Percentiles rank a stretch among this genome's conserved stretches.
phyloP scores from a whole-genome alignment of 1,140 invertebrate genomes.

The Stegodyphus dumicola region DNA sequence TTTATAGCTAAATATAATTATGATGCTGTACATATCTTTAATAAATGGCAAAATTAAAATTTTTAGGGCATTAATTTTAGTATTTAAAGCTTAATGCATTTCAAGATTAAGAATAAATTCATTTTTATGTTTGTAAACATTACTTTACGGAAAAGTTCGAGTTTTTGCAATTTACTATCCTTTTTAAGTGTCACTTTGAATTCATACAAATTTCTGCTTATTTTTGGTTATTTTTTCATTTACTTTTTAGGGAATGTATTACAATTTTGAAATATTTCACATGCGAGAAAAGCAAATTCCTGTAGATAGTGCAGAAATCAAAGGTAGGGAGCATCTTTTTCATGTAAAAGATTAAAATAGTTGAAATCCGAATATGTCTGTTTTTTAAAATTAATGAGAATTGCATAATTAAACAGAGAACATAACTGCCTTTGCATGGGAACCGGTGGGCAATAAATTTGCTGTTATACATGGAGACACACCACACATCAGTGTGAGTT shows the following conservation, averaged over 20 bases:
- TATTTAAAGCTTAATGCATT: no score
- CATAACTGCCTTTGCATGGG: slow-evolving; percentile 98
- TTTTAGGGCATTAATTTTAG: no score
- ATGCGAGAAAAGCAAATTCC: slow-evolving; percentile 98
- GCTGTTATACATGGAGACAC: slow-evolving; percentile 95
- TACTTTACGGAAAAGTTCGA: no score
- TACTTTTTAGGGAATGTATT: slow-evolving; percentile 88
- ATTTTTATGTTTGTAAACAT: no score
- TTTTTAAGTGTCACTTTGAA: background rate
- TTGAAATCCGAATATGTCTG: background rate
- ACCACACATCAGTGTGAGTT: slow-evolving; percentile 85
- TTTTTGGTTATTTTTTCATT: slow-evolving; percentile 10
- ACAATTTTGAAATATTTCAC: slow-evolving; percentile 99
- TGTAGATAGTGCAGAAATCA: slow-evolving; percentile 95
- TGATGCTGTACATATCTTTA: no score
- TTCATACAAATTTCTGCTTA: background rate
- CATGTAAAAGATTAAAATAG: slow-evolving; percentile 3
- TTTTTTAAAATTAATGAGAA: background rate
- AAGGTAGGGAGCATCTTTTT: slow-evolving; percentile 67
- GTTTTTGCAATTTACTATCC: background rate
- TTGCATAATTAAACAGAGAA: slow-evolving; percentile 66
- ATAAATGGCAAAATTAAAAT: no score
- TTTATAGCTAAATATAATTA: no score
- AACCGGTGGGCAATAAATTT: slow-evolving; percentile 95
- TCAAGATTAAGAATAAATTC: no score